Evolutionary conservation across 2,888 invertebrate genomes (phyloP).

Genomic region (Vanessa cardui): DNA sequence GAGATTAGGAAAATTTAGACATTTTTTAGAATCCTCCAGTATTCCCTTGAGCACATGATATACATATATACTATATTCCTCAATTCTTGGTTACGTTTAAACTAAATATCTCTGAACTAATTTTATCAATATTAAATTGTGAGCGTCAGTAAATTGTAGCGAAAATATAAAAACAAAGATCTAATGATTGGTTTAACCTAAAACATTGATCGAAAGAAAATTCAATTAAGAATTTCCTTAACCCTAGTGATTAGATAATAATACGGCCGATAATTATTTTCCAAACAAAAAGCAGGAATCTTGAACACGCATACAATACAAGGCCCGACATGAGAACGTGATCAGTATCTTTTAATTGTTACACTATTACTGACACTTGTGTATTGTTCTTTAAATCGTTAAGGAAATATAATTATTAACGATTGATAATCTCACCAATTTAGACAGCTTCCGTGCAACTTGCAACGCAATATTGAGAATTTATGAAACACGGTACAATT

Average conservation of each 20-base stretch:
- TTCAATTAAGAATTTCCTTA: not conserved
- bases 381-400: slow-evolving; percentile 39
- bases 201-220: not conserved
- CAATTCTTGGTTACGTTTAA: too few relatives aligned
- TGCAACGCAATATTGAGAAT: not conserved
- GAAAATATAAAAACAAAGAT: too few relatives aligned
- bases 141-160: too few relatives aligned
- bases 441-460: not conserved
- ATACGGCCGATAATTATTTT: slow-evolving; percentile 14
- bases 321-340: slow-evolving; percentile 42
- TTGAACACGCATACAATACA: slow-evolving; percentile 34
- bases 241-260: not conserved
- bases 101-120: too few relatives aligned
- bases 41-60: too few relatives aligned
- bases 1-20: too few relatives aligned
- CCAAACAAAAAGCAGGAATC: slow-evolving; percentile 33
- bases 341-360: slow-evolving; percentile 46
- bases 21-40: too few relatives aligned
- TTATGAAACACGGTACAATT: not conserved
- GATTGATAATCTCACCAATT: not conserved
- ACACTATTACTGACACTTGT: slow-evolving; percentile 32
- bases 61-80: too few relatives aligned
- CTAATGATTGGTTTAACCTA: too few relatives aligned
- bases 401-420: slow-evolving; percentile 31
- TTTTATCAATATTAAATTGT: too few relatives aligned